Evolutionary conservation across 2,888 invertebrate genomes (phyloP).

Genomic region (Lampropteryx suffumata): DNA sequence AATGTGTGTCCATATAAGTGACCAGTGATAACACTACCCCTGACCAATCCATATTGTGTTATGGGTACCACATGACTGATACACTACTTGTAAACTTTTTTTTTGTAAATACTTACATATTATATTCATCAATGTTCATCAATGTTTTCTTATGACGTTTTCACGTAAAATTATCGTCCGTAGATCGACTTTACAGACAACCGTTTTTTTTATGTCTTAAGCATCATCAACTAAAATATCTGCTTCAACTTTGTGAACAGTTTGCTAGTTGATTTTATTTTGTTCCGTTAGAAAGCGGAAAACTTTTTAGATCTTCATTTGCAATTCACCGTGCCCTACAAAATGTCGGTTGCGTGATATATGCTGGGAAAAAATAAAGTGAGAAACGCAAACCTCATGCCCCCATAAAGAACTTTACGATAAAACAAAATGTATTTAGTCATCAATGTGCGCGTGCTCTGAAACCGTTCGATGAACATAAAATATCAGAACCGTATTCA

Average conservation of each 20-base stretch:
- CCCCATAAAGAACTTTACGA: slow-evolving; percentile 23
- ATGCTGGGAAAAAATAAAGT: slow-evolving; percentile 10
- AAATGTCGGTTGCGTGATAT: slow-evolving; percentile 21
- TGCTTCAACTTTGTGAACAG: not conserved
- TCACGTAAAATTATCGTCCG: too few relatives aligned
- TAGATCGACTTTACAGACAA: too few relatives aligned
- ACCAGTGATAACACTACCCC: too few relatives aligned
- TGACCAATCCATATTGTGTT: too few relatives aligned
- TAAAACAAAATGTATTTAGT: slow-evolving; percentile 22
- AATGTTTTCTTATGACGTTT: too few relatives aligned
- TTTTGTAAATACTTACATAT: too few relatives aligned
- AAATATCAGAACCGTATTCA: slow-evolving; percentile 5
- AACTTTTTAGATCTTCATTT: slow-evolving; percentile 24
- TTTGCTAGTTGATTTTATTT: not conserved
- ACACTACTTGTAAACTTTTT: too few relatives aligned
- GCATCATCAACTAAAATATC: too few relatives aligned
- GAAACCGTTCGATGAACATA: slow-evolving; percentile 33
- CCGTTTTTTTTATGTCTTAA: too few relatives aligned
- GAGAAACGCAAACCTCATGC: slow-evolving; percentile 18
- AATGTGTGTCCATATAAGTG: too few relatives aligned
- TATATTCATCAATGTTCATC: too few relatives aligned
- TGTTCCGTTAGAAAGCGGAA: slow-evolving; percentile 2
- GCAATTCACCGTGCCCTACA: slow-evolving; percentile 11
- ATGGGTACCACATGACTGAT: too few relatives aligned
- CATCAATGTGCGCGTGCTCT: slow-evolving; percentile 20